Evolutionary conservation across 2,888 invertebrate genomes (phyloP), one percentile per base, ranked within the genome.

Genomic region (Keiferia lycopersicella): DNA sequence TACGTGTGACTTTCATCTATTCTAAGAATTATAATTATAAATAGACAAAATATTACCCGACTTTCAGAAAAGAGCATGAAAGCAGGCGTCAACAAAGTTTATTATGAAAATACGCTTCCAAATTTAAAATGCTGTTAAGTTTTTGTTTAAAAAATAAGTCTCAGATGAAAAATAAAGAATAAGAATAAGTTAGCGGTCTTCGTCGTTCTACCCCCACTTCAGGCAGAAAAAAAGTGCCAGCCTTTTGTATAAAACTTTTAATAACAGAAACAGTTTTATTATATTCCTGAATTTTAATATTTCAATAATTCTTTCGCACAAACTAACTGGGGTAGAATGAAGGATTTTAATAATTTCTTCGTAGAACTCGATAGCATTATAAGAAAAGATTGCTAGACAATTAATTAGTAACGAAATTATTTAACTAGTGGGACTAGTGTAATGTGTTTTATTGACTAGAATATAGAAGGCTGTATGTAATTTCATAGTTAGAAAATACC

Each of bases 141-240:
- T 75, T 78, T 79, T 77, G 75, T 77, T 77, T 73, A 16, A 66
- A 70, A 77, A 82, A 80, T 76, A 77, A 79, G 74, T 78, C 76
- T 66, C 75, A 22, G 66, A 76, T 75, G 80, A 72, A 77, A 81
- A 78, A 79, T 80, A 78, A 73, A 76, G 78, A 80, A n/a, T n/a
- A n/a, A n/a, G n/a, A n/a, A n/a, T n/a, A n/a, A 75, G 77, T 75
- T 71, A 66, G 67, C 67, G 66, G 69, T 73, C 70, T 75, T 78
- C 73, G 68, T 71, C 75, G 72, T 83, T 77, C 80, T 77, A 73
- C 73, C 69, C n/a, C 68, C 79, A 76, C 81, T 81, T 68, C 81
- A 81, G 80, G 77, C 78, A 71, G 51, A 53, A 53, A 51, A 53
- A 22, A 66, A 69, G 69, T 72, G 69, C 68, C 69, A 67, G 65